Evolutionary conservation across 2,113 vertebrate species (phyloP).

Genomic region (Boleophthalmus pectinirostris): DNA sequence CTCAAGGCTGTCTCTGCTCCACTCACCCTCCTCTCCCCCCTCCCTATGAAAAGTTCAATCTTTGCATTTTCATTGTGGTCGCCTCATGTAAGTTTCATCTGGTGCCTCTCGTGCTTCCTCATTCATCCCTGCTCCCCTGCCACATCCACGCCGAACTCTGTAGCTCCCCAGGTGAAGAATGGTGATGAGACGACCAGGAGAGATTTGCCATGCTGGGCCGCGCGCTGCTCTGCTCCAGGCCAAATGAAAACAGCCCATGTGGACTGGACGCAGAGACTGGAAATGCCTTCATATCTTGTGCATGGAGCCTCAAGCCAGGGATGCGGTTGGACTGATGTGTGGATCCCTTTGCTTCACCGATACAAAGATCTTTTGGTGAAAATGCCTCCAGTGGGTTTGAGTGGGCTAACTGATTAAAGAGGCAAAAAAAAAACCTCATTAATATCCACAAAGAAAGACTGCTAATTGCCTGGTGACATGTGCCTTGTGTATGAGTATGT

Average conservation of each 20-base stretch:
- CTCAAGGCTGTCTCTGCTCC: constrained; percentile 50
- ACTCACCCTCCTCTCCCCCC: constrained; percentile 35
- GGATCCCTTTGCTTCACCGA: constrained; percentile 39
- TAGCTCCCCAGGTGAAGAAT: constrained; percentile 67
- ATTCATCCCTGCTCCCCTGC: constrained; percentile 20
- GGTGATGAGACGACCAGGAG: constrained; percentile 62
- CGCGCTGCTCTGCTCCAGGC: constrained; percentile 32
- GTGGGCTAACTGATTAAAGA: constrained; percentile 10
- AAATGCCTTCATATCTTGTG: constrained; percentile 52
- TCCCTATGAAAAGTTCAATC: constrained; percentile 69
- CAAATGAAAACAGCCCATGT: constrained; percentile 46
- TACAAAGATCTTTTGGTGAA: constrained; percentile 35
- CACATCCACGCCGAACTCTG: constrained; percentile 40
- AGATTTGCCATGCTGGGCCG: constrained; percentile 51
- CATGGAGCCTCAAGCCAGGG: constrained; percentile 39
- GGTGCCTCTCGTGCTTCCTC: not conserved
- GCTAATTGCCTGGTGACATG: constrained; percentile 1
- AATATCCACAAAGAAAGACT: constrained; percentile 6
- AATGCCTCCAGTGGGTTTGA: constrained; percentile 35
- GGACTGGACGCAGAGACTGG: constrained; percentile 4
- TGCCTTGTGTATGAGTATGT: constrained; percentile 14
- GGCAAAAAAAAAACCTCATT: constrained; percentile 33
- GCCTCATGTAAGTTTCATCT: constrained; percentile 73
- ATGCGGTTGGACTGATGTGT: constrained; percentile 47
- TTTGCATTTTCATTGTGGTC: constrained; percentile 71